Conservation (phyloP, 2,113 vertebrate genomes). For the Miniopterus natalensis region DNA sequence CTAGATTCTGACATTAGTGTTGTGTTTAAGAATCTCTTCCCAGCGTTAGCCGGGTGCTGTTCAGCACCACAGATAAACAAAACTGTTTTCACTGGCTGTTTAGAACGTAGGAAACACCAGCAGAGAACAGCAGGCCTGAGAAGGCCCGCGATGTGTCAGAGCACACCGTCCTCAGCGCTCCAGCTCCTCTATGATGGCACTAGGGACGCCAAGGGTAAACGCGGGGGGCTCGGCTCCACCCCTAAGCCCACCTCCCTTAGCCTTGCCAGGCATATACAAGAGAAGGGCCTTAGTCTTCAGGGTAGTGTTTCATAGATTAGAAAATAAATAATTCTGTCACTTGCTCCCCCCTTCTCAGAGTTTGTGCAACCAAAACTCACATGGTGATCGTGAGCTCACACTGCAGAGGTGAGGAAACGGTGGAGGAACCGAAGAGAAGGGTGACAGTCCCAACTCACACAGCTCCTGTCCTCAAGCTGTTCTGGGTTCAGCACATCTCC, state of each 20-base stretch:
- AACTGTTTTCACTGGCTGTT: background rate
- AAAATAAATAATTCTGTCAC: conserved; percentile 35
- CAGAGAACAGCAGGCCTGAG: background rate
- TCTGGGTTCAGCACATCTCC: background rate
- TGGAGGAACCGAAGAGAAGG: background rate
- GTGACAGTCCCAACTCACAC: background rate
- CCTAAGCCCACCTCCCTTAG: background rate
- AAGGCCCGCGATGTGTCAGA: background rate
- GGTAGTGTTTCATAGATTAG: background rate
- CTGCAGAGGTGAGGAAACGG: background rate
- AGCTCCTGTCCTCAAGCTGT: background rate
- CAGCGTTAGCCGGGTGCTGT: conserved; percentile 31
- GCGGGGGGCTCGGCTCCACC: background rate
- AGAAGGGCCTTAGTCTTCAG: background rate
- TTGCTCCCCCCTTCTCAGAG: background rate
- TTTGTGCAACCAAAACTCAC: conserved; percentile 25
- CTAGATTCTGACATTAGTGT: conserved; percentile 9
- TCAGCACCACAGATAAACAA: background rate
- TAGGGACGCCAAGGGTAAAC: background rate
- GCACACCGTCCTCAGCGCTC: background rate
- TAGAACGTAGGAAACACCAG: background rate
- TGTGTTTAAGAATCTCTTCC: conserved; percentile 16
- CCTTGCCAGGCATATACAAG: background rate
- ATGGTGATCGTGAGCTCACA: background rate
- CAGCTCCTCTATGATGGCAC: background rate